Evolutionary conservation across 1,140 invertebrate genomes (phyloP).

Genomic region (Cyphomyrmex costatus): DNA sequence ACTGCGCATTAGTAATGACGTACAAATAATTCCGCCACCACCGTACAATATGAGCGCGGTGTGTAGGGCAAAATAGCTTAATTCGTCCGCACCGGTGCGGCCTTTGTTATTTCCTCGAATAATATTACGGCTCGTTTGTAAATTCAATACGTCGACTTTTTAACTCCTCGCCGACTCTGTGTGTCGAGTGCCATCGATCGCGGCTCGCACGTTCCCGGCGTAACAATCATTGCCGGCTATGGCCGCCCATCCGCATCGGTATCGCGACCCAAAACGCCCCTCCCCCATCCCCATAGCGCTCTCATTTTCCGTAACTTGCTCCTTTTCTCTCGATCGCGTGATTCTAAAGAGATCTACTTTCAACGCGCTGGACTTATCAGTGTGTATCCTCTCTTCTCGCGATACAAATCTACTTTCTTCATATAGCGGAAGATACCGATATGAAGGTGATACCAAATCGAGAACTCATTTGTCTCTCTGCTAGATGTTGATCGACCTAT

Average conservation of each 20-base stretch:
- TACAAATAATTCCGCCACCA: conserved; percentile 61
- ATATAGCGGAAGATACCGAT: not conserved
- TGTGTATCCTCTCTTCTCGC: not conserved
- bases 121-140: conserved; percentile 64
- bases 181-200: conserved; percentile 58
- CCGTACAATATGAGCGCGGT: conserved; percentile 50
- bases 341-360: conserved; percentile 26
- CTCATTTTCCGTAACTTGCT: conserved; percentile 2
- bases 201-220: not conserved
- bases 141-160: conserved; percentile 62
- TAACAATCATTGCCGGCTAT: conserved; percentile 28
- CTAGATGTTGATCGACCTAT: not conserved
- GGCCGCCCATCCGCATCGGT: conserved; percentile 25
- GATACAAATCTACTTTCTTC: not conserved
- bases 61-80: conserved; percentile 61
- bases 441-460: not conserved
- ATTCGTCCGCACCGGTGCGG: conserved; percentile 54
- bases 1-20: conserved; percentile 64
- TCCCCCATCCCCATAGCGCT: not conserved
- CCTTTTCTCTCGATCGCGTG: not conserved
- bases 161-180: conserved; percentile 44
- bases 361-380: not conserved
- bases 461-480: not conserved
- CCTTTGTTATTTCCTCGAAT: conserved; percentile 65
- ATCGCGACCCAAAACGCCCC: too few relatives aligned